phyloP scores from a whole-genome alignment of 2,797 vertebrate genomes.

The Myripristis murdjan region DNA sequence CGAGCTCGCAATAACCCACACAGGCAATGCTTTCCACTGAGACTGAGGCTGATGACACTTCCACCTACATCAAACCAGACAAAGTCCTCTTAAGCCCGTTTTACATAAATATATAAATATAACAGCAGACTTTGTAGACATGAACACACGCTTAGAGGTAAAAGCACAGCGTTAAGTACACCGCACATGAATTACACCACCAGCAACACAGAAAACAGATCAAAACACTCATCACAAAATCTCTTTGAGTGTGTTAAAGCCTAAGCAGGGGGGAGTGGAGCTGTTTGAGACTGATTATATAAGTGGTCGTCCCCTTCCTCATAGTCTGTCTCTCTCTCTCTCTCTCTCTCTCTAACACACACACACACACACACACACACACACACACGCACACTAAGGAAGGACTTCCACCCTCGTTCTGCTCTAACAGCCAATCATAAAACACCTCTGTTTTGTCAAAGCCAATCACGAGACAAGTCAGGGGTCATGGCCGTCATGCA shows the following conservation, averaged over 20 bases:
- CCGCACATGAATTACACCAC: too few species aligned
- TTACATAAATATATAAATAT: too few species aligned
- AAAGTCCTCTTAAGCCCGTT: too few species aligned
- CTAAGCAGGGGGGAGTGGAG: background rate
- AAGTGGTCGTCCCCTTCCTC: constrained; percentile 24
- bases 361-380: constrained; percentile 3
- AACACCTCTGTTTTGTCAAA: constrained; percentile 54
- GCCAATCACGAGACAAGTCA: constrained; percentile 55
- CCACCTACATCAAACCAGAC: too few species aligned
- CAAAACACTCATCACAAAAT: background rate
- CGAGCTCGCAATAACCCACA: background rate
- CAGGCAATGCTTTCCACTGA: too few species aligned
- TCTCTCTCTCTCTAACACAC: too few species aligned
- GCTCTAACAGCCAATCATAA: constrained; percentile 61
- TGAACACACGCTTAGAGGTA: too few species aligned
- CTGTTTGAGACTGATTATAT: constrained; percentile 27
- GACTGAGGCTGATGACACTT: too few species aligned
- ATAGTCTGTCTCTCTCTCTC: background rate
- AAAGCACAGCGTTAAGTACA: too few species aligned
- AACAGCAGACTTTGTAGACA: too few species aligned
- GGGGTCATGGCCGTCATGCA: constrained; percentile 22
- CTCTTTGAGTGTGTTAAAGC: background rate
- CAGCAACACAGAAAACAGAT: too few species aligned
- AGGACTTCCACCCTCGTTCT: constrained; percentile 30
- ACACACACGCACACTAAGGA: constrained; percentile 5